Evolutionary conservation across 1,140 invertebrate genomes (phyloP), one percentile per base, ranked within the genome.

Genomic region (Adelges cooleyi): DNA sequence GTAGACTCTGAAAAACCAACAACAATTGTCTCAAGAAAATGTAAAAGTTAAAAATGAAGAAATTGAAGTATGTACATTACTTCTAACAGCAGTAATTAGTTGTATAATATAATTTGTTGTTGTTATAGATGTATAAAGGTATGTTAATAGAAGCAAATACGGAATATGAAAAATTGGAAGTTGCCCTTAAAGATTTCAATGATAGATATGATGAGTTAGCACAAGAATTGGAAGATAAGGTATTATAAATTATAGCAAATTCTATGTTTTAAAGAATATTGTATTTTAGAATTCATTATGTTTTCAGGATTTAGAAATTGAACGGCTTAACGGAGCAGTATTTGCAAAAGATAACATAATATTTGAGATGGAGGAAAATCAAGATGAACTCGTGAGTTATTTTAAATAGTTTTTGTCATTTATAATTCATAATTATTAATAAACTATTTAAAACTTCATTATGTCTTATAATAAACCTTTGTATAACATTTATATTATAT

Each of bases 261-360:
- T 33, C 29, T 6, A 6, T 33, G 40, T 25, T 22, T 44, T 49
- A 49, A 10, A 56, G 23, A 33, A 33, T 46, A 52, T 29, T 2
- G 25, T 44, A 40, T 56, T 49, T 56, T 42, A 67, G 59, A 42
- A 56, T 17, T 22, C 46, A 3, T 44, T 56, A 18, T 54, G 18
- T 33, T 33, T 49, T 38, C 29, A 54, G 40, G 42, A 59, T 49
- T 52, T 66, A 52, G 67, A 68, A 68, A 68, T 54, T 40, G 67
- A 68, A 42, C 38, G 44, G 15, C 20, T 66, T 23, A 66, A 29
- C 18, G 50, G 56, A 42, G 53, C 65, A 20, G 65, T 65, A 48
- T 46, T 42, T 20, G 25, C 40, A 4, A 36, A 66, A 44, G 42
- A 53, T 27, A 56, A 51, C 42, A 51, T 20, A 23, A 62, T 62